A percentile compares a stretch with the other conserved stretches of the same genome.
Conservation (phyloP, 2,113 vertebrate genomes). For the Dasyprocta punctata region DNA sequence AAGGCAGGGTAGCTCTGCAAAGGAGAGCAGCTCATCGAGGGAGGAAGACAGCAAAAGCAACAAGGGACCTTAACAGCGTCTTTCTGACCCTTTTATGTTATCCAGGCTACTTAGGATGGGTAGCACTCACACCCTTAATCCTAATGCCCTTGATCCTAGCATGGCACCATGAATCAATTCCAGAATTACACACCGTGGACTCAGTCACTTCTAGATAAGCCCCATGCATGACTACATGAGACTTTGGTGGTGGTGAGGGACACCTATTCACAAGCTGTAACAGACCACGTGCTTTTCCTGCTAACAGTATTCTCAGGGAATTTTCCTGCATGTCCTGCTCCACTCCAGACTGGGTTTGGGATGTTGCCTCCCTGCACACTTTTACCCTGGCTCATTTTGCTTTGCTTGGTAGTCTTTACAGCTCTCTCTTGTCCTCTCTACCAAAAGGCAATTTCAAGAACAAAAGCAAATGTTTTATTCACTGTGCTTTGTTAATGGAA, state of each 20-base stretch:
- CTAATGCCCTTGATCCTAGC: neutral
- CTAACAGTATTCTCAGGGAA: no score
- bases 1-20: no score
- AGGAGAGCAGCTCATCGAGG: no score
- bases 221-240: neutral
- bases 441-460: neutral
- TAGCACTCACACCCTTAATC: neutral
- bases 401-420: neutral
- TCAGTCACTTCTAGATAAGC: neutral
- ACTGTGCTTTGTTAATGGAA: neutral
- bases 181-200: neutral
- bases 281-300: neutral
- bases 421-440: neutral
- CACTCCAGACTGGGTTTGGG: neutral
- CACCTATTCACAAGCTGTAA: neutral
- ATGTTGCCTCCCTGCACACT: neutral
- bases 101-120: neutral
- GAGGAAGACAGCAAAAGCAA: neutral
- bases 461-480: neutral
- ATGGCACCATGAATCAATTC: neutral
- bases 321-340: no score
- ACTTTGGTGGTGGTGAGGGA: neutral
- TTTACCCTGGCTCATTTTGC: neutral
- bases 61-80: neutral
- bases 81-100: neutral